Base-by-base conservation (phyloP, 2,888 invertebrate genomes). In the Agrotis segetum region DNA sequence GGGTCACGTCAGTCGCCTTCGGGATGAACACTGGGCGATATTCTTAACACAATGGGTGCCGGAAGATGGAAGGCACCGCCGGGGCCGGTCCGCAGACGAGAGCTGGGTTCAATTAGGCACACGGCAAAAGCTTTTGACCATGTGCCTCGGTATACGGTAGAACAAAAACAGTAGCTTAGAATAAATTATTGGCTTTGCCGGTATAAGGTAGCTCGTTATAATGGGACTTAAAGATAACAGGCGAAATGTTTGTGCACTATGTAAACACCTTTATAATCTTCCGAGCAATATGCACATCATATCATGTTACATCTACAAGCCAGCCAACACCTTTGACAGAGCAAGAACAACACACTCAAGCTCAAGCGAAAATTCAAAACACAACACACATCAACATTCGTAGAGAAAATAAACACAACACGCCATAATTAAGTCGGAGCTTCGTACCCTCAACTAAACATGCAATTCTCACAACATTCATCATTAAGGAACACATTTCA, bases 401-500 rank as follows among this genome's bases (percentile, higher is more conserved):
- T 40, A 16, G 46, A 61, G 17, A 56, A 67, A 61, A 73, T 53
- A 58, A 62, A 78, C 59, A 60, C 14, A 63, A 74, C 19, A 44
- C 17, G 53, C 52, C 55, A 63, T 66, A 66, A 74, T 52, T 46
- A 69, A 70, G 63, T 7, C 60, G 16, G 56, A 64, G 55, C 71
- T 49, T 47, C 24, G 58, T 19, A 44, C 49, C 29, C 24, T 53
- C 21, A 61, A n/a, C 59, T 65, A 52, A 76, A 69, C 75, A 78
- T 60, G 76, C 77, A 40, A 67, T 79, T 76, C 62, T 61, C 79
- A 76, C 62, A 76, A 72, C 63, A 76, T 79, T 79, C 72, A 49
- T 76, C 79, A 79, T 61, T 79, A 66, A 76, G 53, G 63, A 74
- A 79, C 74, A 64, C 72, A 68, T 79, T 79, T 79, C 65, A 79